Evolutionary conservation across 2,797 vertebrate species (phyloP).

Genomic region (Myotis planiceps): DNA sequence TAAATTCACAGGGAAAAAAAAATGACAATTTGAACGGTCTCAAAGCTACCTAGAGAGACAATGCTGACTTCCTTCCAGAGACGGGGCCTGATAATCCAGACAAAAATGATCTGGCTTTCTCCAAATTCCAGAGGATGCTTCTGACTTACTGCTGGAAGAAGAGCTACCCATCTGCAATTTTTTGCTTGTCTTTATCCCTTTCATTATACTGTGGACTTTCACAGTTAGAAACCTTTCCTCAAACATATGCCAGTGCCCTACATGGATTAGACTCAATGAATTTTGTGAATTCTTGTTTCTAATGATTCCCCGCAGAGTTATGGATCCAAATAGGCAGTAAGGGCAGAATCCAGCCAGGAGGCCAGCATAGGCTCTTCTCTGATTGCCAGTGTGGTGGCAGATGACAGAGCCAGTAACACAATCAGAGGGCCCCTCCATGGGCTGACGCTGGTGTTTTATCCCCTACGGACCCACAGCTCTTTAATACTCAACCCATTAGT

Average conservation of each 20-base stretch:
- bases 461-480: neutral
- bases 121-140: neutral
- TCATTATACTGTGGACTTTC: neutral
- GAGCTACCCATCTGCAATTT: neutral
- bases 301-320: neutral
- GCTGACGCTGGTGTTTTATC: neutral
- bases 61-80: neutral
- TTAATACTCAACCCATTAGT: neutral
- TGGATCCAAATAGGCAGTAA: neutral
- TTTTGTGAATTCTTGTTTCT: conserved; percentile 27
- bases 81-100: neutral
- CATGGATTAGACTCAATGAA: neutral
- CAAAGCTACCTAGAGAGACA: neutral
- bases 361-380: neutral
- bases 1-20: neutral
- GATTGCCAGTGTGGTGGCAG: neutral
- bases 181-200: neutral
- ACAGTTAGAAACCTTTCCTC: conserved; percentile 12
- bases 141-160: neutral
- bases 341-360: neutral
- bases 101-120: conserved; percentile 14
- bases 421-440: neutral
- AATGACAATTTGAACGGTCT: neutral
- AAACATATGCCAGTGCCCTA: neutral
- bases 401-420: neutral